These are phyloP conservation scores for Hydroisotoma schaefferi DNA, from an alignment of 2,888 invertebrate genomes.

Conservation along the genomic window DNA sequence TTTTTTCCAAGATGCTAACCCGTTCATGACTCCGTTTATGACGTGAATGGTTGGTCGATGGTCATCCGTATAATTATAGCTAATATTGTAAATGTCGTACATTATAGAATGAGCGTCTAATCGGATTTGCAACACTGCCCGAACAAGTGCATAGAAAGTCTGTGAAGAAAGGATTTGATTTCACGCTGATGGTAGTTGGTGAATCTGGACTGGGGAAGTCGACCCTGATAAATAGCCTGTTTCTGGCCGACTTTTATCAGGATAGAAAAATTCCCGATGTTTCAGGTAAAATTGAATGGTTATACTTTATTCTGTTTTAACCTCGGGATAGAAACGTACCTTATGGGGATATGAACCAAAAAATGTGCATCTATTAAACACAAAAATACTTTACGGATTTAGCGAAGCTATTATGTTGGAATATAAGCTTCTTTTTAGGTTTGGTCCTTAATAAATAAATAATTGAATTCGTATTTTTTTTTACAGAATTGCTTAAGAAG, in stretches of 20 bases:
- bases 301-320: no score
- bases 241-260: constrained; percentile 90
- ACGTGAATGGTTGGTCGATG: no score
- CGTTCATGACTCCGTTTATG: no score
- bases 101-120: constrained; percentile 50
- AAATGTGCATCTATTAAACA: no score
- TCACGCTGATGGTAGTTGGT: constrained; percentile 81
- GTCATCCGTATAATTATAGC: no score
- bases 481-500: constrained; percentile 59
- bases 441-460: no score
- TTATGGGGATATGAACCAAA: no score
- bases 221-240: constrained; percentile 90
- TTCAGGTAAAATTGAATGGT: constrained; percentile 37
- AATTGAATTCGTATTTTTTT: background rate
- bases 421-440: background rate
- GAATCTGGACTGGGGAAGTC: constrained; percentile 73
- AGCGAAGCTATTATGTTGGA: no score
- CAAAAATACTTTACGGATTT: no score
- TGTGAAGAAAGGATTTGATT: constrained; percentile 96
- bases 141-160: constrained; percentile 97
- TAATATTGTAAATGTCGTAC: background rate
- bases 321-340: no score
- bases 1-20: no score
- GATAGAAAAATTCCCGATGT: constrained; percentile 61
- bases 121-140: constrained; percentile 91